Evolutionary conservation across 1,140 invertebrate genomes (phyloP).

Genomic region (Brachionus angularis): DNA sequence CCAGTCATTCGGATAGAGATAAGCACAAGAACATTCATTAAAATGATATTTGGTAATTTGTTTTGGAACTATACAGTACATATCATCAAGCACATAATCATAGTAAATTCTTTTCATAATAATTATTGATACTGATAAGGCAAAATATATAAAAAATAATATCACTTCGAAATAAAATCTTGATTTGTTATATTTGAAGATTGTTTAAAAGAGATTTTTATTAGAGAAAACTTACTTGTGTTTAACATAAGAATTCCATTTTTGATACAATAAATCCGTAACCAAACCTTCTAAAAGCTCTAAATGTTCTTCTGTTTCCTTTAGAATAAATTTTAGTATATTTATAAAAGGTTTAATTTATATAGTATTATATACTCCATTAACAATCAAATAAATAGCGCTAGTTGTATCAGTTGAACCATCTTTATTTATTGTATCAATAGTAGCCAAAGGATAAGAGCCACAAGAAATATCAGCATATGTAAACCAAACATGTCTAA

Average conservation of each 20-base stretch:
- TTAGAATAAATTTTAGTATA: conserved; percentile 43
- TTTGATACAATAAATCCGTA: conserved; percentile 86
- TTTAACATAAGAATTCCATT: conserved; percentile 70
- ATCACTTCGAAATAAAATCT: conserved; percentile 43
- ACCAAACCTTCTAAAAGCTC: conserved; percentile 90
- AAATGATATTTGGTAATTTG: not conserved
- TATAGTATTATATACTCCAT: too few species aligned
- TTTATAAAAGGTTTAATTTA: conserved; percentile 58
- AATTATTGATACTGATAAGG: not conserved
- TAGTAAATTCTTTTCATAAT: conserved; percentile 7
- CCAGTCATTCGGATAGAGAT: conserved; percentile 19
- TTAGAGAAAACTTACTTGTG: conserved; percentile 13
- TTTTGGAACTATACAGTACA: not conserved
- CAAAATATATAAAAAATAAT: not conserved
- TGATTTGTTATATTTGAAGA: not conserved
- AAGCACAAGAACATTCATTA: conserved; percentile 23
- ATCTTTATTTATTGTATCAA: conserved; percentile 83
- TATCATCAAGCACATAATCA: conserved; percentile 5
- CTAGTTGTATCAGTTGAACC: conserved; percentile 88
- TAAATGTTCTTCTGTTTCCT: conserved; percentile 89
- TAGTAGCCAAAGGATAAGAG: conserved; percentile 87
- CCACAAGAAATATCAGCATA: conserved; percentile 84
- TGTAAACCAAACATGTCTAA: conserved; percentile 86
- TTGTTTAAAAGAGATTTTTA: not conserved
- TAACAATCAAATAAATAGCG: conserved; percentile 87